phyloP scores from a whole-genome alignment of 1,140 invertebrate species.

The Bactericera cockerelli region DNA sequence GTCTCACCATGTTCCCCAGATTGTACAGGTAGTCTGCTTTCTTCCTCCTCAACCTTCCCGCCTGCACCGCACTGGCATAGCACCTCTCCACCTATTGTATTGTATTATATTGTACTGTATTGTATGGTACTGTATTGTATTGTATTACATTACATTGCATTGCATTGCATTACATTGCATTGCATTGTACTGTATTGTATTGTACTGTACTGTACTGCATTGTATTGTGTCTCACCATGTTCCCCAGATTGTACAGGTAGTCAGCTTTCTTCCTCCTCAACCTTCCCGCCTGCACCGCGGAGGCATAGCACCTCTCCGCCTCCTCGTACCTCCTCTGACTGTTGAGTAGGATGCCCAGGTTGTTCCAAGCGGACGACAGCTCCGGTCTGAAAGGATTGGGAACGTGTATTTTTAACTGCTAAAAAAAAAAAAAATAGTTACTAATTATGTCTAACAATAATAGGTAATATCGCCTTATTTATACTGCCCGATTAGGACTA shows the following conservation, averaged over 20 bases:
- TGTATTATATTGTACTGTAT: no score
- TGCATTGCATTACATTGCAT: no score
- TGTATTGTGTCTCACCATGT: conserved; percentile 49
- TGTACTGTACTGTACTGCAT: no score
- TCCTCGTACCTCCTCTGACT: conserved; percentile 49
- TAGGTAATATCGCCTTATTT: neutral
- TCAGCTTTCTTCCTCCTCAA: conserved; percentile 73
- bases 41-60: conserved; percentile 40
- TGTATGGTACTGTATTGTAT: no score
- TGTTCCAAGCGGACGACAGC: conserved; percentile 96
- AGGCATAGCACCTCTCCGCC: conserved; percentile 63
- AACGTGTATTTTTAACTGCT: neutral
- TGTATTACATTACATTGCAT: conserved; percentile 59
- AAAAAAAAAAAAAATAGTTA: conserved; percentile 9
- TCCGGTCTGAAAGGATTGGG: conserved; percentile 43
- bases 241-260: conserved; percentile 87
- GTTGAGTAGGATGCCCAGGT: conserved; percentile 81
- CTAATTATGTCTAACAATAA: conserved; percentile 15
- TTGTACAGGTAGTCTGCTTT: conserved; percentile 42
- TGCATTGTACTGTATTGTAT: no score
- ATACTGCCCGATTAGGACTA: no score
- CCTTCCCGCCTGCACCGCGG: conserved; percentile 39
- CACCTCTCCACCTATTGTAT: conserved; percentile 66
- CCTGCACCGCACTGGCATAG: conserved; percentile 57
- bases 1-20: conserved; percentile 10